Percentiles rank a stretch among this genome's conserved stretches.
Conservation (phyloP, 2,113 vertebrate genomes). For the Antechinus stuartii region DNA sequence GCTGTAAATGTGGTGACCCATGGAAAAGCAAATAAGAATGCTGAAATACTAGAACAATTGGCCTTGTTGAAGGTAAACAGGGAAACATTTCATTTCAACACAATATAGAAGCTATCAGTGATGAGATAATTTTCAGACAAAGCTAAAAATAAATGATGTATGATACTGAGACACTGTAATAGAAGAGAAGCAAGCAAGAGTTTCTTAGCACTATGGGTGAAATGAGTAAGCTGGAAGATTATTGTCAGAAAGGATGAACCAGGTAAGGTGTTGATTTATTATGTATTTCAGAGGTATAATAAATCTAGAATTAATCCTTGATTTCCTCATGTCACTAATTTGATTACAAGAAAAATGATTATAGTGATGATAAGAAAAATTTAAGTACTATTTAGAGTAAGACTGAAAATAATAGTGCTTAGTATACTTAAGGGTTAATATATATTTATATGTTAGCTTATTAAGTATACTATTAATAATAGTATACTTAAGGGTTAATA, state of each 20-base stretch:
- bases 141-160: constrained; percentile 61
- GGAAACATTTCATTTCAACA: constrained; percentile 71
- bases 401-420: not conserved
- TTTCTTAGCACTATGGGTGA: constrained; percentile 31
- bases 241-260: not conserved
- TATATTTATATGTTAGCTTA: not conserved
- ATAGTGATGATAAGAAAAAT: not conserved
- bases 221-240: constrained; percentile 41
- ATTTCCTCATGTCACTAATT: not conserved
- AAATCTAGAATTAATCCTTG: not conserved
- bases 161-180: constrained; percentile 51
- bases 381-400: not conserved
- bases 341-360: not conserved
- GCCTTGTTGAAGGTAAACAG: constrained; percentile 58
- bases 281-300: not conserved
- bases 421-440: not conserved
- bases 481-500: not conserved
- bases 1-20: constrained; percentile 45
- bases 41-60: constrained; percentile 66
- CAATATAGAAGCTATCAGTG: not conserved
- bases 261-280: constrained; percentile 70
- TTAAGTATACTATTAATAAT: no score
- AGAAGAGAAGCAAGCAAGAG: constrained; percentile 40
- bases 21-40: not conserved
- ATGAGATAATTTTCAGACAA: constrained; percentile 53